Evolutionary conservation across 2,888 invertebrate genomes (phyloP).

Genomic region (Ormyrus thymus): DNA sequence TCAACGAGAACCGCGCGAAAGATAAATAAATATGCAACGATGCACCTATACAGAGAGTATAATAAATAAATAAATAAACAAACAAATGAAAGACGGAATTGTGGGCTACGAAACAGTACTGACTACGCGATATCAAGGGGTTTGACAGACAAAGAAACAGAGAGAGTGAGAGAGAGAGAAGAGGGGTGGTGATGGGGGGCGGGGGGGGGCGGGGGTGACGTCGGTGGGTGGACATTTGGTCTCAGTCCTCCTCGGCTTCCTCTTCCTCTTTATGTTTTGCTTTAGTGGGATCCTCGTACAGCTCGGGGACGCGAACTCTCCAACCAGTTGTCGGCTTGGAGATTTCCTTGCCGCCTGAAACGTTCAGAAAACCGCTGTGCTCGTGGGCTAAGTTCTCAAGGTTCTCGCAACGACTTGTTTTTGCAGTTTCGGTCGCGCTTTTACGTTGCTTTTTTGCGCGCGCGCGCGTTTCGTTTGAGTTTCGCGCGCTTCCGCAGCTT

Average conservation of each 20-base stretch:
- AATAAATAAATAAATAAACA: conserved; percentile 22
- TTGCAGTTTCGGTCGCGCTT: background rate
- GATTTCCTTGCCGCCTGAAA: conserved; percentile 70
- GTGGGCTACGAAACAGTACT: conserved; percentile 7
- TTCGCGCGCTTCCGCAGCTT: background rate
- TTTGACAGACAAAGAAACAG: background rate
- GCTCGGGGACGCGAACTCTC: conserved; percentile 74
- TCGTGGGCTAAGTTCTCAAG: conserved; percentile 42
- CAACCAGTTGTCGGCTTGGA: conserved; percentile 64
- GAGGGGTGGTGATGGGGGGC: background rate
- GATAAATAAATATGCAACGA: background rate
- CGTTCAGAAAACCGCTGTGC: conserved; percentile 67
- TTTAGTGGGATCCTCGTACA: conserved; percentile 70
- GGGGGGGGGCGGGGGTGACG: conserved; percentile 6
- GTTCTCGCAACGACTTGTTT: conserved; percentile 8
- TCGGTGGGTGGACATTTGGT: conserved; percentile 52
- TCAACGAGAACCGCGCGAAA: conserved; percentile 17
- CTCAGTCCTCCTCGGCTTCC: conserved; percentile 65
- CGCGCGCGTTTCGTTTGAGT: background rate
- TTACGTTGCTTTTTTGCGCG: too few species aligned
- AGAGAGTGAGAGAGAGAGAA: background rate
- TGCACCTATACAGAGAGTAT: background rate
- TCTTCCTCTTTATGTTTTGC: conserved; percentile 65
- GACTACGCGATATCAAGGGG: background rate
- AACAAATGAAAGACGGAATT: background rate